Evolutionary conservation across 2,113 vertebrate genomes (phyloP).

Genomic region (Chloropsis hardwickii): DNA sequence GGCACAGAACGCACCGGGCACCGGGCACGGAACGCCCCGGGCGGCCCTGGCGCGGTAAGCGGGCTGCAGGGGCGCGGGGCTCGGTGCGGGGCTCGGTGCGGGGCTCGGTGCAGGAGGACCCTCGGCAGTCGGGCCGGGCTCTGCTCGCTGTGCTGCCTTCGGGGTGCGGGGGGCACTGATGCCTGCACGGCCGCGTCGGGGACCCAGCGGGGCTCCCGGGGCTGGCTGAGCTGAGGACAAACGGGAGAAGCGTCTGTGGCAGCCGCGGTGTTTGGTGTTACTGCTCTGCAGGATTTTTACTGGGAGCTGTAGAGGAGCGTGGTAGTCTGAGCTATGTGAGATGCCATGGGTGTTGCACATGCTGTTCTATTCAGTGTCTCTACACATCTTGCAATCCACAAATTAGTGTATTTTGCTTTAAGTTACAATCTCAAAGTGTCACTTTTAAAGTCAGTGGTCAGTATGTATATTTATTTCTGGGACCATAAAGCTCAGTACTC

Average conservation of each 20-base stretch:
- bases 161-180: rapidly evolving
- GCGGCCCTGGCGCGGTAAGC: neutral
- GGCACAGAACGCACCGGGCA: neutral
- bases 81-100: neutral
- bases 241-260: neutral
- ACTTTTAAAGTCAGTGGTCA: neutral
- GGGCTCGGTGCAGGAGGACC: rapidly evolving
- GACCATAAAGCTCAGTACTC: neutral
- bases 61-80: neutral
- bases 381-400: too few relatives aligned
- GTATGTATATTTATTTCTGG: neutral
- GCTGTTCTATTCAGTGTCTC: neutral
- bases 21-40: too few relatives aligned
- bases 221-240: neutral
- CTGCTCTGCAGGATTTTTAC: neutral
- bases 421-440: neutral
- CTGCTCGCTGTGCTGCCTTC: neutral
- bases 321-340: neutral
- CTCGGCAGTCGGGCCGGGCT: rapidly evolving
- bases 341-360: rapidly evolving
- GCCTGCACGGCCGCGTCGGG: rapidly evolving
- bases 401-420: neutral
- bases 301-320: neutral
- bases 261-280: too few relatives aligned
- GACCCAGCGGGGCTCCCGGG: neutral